A percentile compares a stretch with the other conserved stretches of the same genome.
phyloP scores from a whole-genome alignment of 2,113 vertebrate genomes.

The Myrmecobius fasciatus region DNA sequence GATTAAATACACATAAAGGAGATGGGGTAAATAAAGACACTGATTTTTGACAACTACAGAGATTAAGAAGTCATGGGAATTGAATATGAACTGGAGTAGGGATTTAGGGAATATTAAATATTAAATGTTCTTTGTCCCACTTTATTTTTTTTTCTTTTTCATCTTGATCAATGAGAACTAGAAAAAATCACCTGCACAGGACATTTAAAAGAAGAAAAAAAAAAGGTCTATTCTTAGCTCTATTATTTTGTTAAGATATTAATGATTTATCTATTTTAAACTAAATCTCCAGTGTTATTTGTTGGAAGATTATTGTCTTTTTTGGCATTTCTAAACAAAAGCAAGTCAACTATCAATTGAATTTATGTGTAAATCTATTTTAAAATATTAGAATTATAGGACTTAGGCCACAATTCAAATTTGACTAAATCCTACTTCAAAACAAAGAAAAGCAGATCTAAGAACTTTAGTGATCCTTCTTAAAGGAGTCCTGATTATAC shows the following conservation, averaged over 20 bases:
- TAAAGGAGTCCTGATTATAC: not conserved
- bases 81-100: not conserved
- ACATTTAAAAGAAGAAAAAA: not conserved
- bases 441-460: not conserved
- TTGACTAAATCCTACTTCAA: not conserved
- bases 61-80: not conserved
- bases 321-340: not conserved
- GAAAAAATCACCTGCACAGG: not conserved
- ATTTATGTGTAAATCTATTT: not conserved
- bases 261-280: not conserved
- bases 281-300: not conserved
- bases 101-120: not conserved
- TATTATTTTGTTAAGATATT: not conserved
- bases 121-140: not conserved
- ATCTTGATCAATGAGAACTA: not conserved
- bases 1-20: not conserved
- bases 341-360: not conserved
- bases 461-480: not conserved
- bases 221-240: not conserved
- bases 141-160: not conserved
- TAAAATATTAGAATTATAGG: not conserved
- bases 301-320: not conserved
- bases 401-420: not conserved
- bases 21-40: not conserved
- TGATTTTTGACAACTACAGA: not conserved